Conservation (phyloP, 2,888 invertebrate genomes). For the Cataglyphis albicans region DNA sequence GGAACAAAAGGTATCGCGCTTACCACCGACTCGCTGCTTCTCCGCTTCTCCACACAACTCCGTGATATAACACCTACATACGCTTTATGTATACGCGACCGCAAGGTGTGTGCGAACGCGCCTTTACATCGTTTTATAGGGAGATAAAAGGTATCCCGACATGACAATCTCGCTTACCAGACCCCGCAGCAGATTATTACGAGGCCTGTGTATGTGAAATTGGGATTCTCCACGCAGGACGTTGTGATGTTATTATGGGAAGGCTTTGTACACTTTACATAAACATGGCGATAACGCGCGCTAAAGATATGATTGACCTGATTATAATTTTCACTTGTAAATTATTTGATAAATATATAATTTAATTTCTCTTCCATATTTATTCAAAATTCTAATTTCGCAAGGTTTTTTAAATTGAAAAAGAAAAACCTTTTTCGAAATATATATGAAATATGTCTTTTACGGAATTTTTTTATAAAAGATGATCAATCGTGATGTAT, state of each 20-base stretch:
- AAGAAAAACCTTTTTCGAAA: not conserved
- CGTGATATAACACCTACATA: conserved; percentile 31
- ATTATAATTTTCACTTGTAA: conserved; percentile 16
- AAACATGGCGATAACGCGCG: conserved; percentile 9
- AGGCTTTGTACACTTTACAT: not conserved
- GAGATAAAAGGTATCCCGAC: conserved; percentile 50
- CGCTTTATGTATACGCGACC: conserved; percentile 4
- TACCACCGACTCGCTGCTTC: not conserved
- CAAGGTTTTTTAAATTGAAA: not conserved
- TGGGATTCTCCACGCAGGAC: conserved; percentile 31
- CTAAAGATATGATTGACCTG: conserved; percentile 13
- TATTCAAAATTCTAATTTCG: not conserved
- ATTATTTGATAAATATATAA: not conserved
- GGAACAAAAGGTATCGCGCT: conserved; percentile 69
- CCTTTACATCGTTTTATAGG: conserved; percentile 47
- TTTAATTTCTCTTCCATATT: not conserved
- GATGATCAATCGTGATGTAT: not conserved
- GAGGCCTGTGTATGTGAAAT: conserved; percentile 46
- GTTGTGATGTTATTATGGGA: conserved; percentile 34
- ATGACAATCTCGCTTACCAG: conserved; percentile 49
- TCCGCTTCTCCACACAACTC: not conserved
- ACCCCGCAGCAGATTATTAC: conserved; percentile 50
- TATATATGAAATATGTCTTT: not conserved
- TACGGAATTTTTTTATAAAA: not conserved
- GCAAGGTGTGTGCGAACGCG: conserved; percentile 11